Conservation (phyloP, 2,888 invertebrate species). For the Pegoplata infirma region DNA sequence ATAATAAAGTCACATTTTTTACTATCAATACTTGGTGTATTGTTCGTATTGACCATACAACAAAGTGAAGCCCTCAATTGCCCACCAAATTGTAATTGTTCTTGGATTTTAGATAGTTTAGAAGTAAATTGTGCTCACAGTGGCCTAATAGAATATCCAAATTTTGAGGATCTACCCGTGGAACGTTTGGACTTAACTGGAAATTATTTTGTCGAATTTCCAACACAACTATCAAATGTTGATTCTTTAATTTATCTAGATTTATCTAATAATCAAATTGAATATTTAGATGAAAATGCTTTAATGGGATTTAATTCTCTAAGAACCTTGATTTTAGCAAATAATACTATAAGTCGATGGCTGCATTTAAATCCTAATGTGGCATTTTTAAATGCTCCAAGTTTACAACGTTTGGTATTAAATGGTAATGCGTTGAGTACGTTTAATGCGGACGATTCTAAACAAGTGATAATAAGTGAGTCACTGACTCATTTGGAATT, state of each 20-base stretch:
- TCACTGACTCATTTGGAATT: constrained; percentile 81
- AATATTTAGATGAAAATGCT: constrained; percentile 78
- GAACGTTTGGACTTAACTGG: constrained; percentile 82
- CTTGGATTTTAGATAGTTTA: constrained; percentile 74
- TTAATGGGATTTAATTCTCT: constrained; percentile 80
- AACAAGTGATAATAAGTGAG: constrained; percentile 80
- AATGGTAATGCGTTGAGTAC: constrained; percentile 81
- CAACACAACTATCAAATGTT: constrained; percentile 79
- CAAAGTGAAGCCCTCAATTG: constrained; percentile 66
- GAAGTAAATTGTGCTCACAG: constrained; percentile 73
- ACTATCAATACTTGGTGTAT: too few relatives aligned
- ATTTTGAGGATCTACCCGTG: constrained; percentile 76
- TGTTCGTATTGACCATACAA: neutral
- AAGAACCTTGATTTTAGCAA: constrained; percentile 81
- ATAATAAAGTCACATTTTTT: neutral
- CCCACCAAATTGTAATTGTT: constrained; percentile 72
- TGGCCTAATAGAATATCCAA: constrained; percentile 69
- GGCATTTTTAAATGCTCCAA: constrained; percentile 79
- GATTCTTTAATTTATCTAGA: constrained; percentile 80
- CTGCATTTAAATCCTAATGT: constrained; percentile 80
- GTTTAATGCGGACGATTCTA: constrained; percentile 79
- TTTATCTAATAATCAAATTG: constrained; percentile 80
- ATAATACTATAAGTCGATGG: constrained; percentile 82
- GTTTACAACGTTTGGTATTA: constrained; percentile 82
- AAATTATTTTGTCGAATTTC: constrained; percentile 81